phyloP scores from a whole-genome alignment of 2,113 vertebrate species.

The Aphyosemion australe region DNA sequence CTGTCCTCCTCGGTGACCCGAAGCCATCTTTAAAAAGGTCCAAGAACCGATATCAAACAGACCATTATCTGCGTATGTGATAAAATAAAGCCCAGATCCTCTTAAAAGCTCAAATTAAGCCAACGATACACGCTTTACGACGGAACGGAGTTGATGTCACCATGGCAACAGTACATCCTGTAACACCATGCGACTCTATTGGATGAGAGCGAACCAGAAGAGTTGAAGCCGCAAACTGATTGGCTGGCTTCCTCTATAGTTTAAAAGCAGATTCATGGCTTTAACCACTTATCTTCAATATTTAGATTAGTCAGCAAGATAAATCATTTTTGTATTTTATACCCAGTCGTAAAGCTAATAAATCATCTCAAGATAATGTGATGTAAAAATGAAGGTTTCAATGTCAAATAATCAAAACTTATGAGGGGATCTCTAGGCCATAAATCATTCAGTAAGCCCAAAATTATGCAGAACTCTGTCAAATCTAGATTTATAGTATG shows the following conservation, averaged over 20 bases:
- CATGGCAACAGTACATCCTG: constrained; percentile 30
- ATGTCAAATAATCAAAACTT: not conserved
- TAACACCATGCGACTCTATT: constrained; percentile 34
- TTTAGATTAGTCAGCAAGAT: too few species aligned
- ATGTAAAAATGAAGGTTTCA: not conserved
- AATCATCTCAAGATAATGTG: too few species aligned
- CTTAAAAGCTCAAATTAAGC: not conserved
- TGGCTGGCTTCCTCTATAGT: constrained; percentile 18
- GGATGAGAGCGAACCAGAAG: not conserved
- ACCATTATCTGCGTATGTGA: accelerated
- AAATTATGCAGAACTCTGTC: too few species aligned
- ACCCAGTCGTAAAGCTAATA: too few species aligned
- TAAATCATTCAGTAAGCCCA: too few species aligned
- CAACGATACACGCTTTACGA: not conserved
- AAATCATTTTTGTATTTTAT: too few species aligned
- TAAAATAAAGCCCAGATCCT: accelerated
- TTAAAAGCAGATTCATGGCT: too few species aligned
- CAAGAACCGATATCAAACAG: not conserved
- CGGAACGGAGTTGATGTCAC: constrained; percentile 21
- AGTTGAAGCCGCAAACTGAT: constrained; percentile 22
- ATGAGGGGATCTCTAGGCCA: too few species aligned
- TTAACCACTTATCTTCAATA: not conserved
- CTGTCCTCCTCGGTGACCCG: not conserved
- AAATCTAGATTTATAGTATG: too few species aligned
- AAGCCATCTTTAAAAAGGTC: not conserved